phyloP scores from a whole-genome alignment of 2,888 invertebrate genomes.

The Hirudinaria manillensis region DNA sequence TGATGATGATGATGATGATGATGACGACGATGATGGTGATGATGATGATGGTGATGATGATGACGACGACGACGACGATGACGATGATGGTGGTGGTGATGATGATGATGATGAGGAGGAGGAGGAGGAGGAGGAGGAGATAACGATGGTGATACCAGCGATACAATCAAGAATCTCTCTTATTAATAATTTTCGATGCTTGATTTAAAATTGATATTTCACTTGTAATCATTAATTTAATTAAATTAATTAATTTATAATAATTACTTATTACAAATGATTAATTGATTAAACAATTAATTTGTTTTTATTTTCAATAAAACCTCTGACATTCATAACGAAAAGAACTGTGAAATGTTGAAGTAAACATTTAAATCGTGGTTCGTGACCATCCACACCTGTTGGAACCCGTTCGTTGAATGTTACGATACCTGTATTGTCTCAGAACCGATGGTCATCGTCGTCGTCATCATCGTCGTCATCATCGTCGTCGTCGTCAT shows the following conservation, averaged over 20 bases:
- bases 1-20: constrained; percentile 3
- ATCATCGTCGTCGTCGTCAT: constrained; percentile 31
- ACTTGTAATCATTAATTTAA: too few relatives aligned
- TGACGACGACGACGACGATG: not conserved
- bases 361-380: too few relatives aligned
- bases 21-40: constrained; percentile 4
- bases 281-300: too few relatives aligned
- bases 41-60: constrained; percentile 22
- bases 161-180: too few relatives aligned
- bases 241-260: too few relatives aligned
- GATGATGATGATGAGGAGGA: constrained; percentile 21
- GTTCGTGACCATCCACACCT: too few relatives aligned
- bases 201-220: too few relatives aligned
- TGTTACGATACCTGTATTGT: not conserved
- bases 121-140: not conserved
- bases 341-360: too few relatives aligned
- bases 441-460: not conserved
- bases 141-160: not conserved
- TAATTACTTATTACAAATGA: too few relatives aligned
- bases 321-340: too few relatives aligned
- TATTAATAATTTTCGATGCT: too few relatives aligned
- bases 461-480: constrained; percentile 24
- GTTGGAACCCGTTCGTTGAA: not conserved
- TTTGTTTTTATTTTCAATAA: too few relatives aligned
- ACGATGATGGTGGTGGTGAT: constrained; percentile 13